phyloP scores from a whole-genome alignment of 2,888 invertebrate genomes.

The Stenotaenia linearis region DNA sequence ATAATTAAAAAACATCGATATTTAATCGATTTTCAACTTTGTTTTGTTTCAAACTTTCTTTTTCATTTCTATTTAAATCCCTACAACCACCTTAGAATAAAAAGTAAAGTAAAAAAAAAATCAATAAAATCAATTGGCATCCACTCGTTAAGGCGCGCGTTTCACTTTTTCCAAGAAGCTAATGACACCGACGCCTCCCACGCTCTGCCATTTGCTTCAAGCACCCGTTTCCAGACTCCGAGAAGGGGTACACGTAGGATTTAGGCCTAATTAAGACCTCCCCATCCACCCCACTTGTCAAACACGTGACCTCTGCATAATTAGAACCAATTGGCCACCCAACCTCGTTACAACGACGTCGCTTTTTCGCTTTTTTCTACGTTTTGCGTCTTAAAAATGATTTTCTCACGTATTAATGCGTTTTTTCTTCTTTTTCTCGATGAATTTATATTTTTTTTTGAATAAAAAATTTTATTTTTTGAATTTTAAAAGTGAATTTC shows the following conservation, averaged over 20 bases:
- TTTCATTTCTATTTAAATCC: neutral
- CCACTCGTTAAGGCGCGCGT: neutral
- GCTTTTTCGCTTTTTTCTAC: neutral
- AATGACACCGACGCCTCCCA: slow-evolving; percentile 5
- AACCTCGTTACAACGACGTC: neutral
- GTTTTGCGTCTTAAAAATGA: neutral
- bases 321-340: neutral
- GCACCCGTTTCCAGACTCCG: neutral
- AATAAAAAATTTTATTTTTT: neutral
- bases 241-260: neutral
- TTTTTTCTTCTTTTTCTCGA: neutral
- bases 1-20: too few species aligned
- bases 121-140: slow-evolving; percentile 4
- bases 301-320: slow-evolving; percentile 9
- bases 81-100: neutral
- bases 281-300: neutral
- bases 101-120: neutral
- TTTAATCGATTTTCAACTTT: too few species aligned
- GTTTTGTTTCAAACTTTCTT: neutral
- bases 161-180: slow-evolving; percentile 9
- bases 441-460: too few species aligned
- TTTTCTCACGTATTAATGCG: neutral
- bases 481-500: neutral
- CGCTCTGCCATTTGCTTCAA: neutral
- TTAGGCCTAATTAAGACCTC: slow-evolving; percentile 5